Base-by-base conservation (phyloP, 2,797 vertebrate genomes). In the Chloroceryle inda region DNA sequence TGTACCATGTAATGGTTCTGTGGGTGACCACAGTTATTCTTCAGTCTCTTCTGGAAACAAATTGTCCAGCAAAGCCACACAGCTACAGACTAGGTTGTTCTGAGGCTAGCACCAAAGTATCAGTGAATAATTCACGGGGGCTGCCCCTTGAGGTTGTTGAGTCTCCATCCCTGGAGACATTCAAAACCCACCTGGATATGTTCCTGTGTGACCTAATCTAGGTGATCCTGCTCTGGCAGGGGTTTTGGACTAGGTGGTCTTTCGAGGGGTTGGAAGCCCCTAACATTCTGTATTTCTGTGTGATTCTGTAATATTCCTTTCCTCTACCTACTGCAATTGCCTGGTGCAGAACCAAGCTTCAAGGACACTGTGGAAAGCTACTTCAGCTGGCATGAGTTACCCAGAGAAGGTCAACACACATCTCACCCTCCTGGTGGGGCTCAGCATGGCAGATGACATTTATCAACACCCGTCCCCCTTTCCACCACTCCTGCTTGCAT, bases 1-100 rank as follows among this genome's bases (percentile, higher is more conserved):
- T 3, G 16, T 16, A 62, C 33, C 72, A n/a, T 59, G 53, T 44
- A 33, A 92, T 38, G 71, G 62, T 66, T 90, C 93, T 95, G 95
- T 94, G 97, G 95, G 88, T 95, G 92, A 96, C 96, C 96, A 96
- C 94, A 97, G 59, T 11, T 94, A 85, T 74, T 72, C 69, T 88
- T 79, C 77, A 84, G 37, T 69, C 73, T 85, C 81, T 42, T 72
- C 92, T 79, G 47, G 23, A 85, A 96, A 95, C 77, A 93, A 96
- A 92, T 52, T 66, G 68, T 67, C 79, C 88, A 90, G 66, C 72
- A 87, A 85, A 83, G 50, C 94, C 88, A 80, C 64, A 72, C 59
- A 27, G 49, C 56, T 75, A 4, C 44, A 56, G 58, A 44, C 0
- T 1, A 6, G 50, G 61, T 80, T 49, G 19, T 52, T 83, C 53